These are phyloP conservation scores for Idaea aversata DNA, from an alignment of 2,888 invertebrate genomes.

Conservation along the genomic window DNA sequence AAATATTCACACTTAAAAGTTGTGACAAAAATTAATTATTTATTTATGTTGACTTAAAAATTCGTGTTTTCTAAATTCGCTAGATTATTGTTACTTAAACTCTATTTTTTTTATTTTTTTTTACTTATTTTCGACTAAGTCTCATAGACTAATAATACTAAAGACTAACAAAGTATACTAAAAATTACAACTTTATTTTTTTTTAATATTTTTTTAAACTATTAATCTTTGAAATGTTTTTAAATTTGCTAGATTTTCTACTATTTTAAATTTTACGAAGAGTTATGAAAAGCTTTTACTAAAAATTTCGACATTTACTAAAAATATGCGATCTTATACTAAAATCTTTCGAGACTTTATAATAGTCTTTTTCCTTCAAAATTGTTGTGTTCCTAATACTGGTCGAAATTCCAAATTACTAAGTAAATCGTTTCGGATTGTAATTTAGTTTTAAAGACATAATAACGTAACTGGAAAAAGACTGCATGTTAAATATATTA, in stretches of 20 bases:
- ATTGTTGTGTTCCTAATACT: background rate
- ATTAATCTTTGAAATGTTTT: background rate
- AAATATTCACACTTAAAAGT: too few species aligned
- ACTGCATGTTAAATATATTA: background rate
- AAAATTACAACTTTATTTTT: too few species aligned
- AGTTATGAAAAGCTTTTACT: background rate
- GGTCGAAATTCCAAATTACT: background rate
- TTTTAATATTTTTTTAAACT: too few species aligned
- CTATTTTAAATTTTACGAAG: too few species aligned
- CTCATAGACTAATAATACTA: too few species aligned
- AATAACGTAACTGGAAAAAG: constrained; percentile 5
- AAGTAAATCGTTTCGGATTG: background rate
- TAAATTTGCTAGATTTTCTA: background rate
- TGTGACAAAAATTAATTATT: too few species aligned
- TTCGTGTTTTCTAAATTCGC: too few species aligned
- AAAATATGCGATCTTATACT: background rate
- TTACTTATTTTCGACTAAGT: too few species aligned
- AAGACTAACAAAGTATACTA: too few species aligned
- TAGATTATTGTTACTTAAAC: too few species aligned
- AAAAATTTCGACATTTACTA: background rate
- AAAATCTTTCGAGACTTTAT: background rate
- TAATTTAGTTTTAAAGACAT: constrained; percentile 1
- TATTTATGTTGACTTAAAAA: too few species aligned
- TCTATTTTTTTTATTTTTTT: too few species aligned
- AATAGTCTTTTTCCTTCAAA: background rate